phyloP scores from a whole-genome alignment of 2,797 vertebrate species.

The Epinephelus malabaricus region DNA sequence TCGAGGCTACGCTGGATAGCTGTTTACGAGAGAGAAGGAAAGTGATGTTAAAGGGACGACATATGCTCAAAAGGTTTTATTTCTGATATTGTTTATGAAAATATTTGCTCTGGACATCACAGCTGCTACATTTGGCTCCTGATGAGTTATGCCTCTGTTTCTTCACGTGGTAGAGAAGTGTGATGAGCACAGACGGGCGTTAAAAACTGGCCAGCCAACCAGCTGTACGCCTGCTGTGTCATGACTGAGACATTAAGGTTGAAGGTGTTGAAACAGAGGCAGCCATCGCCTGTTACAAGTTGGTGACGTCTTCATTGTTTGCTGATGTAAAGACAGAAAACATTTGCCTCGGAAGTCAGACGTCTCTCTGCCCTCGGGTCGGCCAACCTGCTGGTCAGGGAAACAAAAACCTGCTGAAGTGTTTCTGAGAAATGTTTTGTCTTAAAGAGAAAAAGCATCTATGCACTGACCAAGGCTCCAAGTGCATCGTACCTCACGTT shows the following conservation, averaged over 20 bases:
- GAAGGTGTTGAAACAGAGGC: constrained; percentile 47
- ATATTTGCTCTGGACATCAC: constrained; percentile 81
- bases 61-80: constrained; percentile 70
- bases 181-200: constrained; percentile 41
- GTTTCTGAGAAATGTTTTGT: constrained; percentile 25
- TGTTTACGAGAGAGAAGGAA: constrained; percentile 57
- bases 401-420: constrained; percentile 26
- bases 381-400: constrained; percentile 83
- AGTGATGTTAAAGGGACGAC: constrained; percentile 73
- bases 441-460: constrained; percentile 31
- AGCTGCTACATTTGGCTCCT: constrained; percentile 36
- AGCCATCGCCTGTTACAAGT: constrained; percentile 21
- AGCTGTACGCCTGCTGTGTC: constrained; percentile 67
- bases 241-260: constrained; percentile 5
- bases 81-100: constrained; percentile 70
- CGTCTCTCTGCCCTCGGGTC: constrained; percentile 78
- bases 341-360: constrained; percentile 45
- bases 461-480: constrained; percentile 66
- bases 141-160: constrained; percentile 45
- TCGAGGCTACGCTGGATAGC: constrained; percentile 72
- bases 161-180: constrained; percentile 11
- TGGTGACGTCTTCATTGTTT: constrained; percentile 16
- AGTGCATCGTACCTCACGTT: constrained; percentile 53
- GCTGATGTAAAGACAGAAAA: constrained; percentile 13
- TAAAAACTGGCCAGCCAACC: constrained; percentile 84